Percentiles rank a stretch among this genome's conserved stretches.
Conservation (phyloP, 2,797 vertebrate species). For the Crypturellus tataupa region DNA sequence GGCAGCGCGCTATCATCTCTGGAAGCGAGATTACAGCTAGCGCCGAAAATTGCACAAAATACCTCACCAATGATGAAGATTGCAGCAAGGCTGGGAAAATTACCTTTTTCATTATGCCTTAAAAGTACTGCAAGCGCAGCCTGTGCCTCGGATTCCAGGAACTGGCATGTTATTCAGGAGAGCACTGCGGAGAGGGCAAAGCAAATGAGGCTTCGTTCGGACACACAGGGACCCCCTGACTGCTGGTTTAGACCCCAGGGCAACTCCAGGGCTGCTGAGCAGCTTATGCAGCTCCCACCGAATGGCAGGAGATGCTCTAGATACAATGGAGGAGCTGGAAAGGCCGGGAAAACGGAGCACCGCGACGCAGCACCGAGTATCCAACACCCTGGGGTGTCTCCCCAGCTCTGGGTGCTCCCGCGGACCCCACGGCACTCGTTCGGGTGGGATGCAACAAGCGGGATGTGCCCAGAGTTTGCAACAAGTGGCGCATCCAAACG, state of each 20-base stretch:
- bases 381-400: too few species aligned
- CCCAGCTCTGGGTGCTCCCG: not conserved
- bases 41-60: slow-evolving; percentile 70
- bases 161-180: not conserved
- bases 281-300: slow-evolving; percentile 39
- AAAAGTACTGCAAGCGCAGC: slow-evolving; percentile 60
- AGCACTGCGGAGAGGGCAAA: not conserved
- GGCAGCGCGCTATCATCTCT: slow-evolving; percentile 10
- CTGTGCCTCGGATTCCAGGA: slow-evolving; percentile 56
- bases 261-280: not conserved
- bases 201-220: slow-evolving; percentile 41
- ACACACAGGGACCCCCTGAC: not conserved
- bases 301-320: not conserved
- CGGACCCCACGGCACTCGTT: not conserved
- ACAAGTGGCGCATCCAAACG: too few species aligned
- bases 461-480: not conserved
- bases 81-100: slow-evolving; percentile 68
- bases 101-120: slow-evolving; percentile 60
- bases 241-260: not conserved
- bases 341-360: not conserved
- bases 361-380: too few species aligned
- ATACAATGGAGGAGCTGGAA: not conserved
- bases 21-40: slow-evolving; percentile 29
- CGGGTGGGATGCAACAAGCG: not conserved
- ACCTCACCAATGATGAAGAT: slow-evolving; percentile 56